A percentile compares a stretch with the other conserved stretches of the same genome.
phyloP scores from a whole-genome alignment of 1,140 invertebrate genomes.

The Eumaeus atala region DNA sequence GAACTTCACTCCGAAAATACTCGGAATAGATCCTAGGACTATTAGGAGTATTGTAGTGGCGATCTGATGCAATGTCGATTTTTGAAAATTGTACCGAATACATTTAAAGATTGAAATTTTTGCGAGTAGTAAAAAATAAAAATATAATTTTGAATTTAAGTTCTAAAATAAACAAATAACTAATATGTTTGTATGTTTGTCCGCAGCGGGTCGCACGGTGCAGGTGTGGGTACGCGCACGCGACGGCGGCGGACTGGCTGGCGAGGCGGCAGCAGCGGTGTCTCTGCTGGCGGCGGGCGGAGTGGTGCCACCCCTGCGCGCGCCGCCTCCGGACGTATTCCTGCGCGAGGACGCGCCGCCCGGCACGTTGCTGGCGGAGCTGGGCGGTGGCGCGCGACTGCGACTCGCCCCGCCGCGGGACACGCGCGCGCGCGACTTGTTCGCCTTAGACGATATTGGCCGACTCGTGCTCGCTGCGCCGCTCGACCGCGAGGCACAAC shows the following conservation, averaged over 20 bases:
- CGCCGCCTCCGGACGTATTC: conserved; percentile 84
- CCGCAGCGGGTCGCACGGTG: conserved; percentile 84
- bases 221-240: conserved; percentile 92
- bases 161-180: too few species aligned
- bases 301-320: conserved; percentile 79
- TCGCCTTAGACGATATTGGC: conserved; percentile 79
- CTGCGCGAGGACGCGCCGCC: conserved; percentile 82
- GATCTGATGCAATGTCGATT: too few species aligned
- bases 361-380: conserved; percentile 57
- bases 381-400: conserved; percentile 65
- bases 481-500: conserved; percentile 85
- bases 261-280: conserved; percentile 85
- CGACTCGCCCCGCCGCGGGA: conserved; percentile 78
- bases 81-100: too few species aligned
- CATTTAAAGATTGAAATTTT: too few species aligned
- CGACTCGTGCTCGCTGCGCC: conserved; percentile 81
- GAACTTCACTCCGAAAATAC: too few species aligned
- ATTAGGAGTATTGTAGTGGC: too few species aligned
- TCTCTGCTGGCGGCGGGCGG: conserved; percentile 83
- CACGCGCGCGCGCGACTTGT: conserved; percentile 38
- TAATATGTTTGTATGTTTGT: conserved; percentile 1
- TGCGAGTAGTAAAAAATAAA: too few species aligned
- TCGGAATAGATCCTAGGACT: too few species aligned
- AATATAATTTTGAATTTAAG: too few species aligned
- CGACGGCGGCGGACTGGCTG: conserved; percentile 82